These are phyloP conservation scores for Zaprionus camerounensis DNA, from an alignment of 1,140 invertebrate species.

Conservation along the genomic window DNA sequence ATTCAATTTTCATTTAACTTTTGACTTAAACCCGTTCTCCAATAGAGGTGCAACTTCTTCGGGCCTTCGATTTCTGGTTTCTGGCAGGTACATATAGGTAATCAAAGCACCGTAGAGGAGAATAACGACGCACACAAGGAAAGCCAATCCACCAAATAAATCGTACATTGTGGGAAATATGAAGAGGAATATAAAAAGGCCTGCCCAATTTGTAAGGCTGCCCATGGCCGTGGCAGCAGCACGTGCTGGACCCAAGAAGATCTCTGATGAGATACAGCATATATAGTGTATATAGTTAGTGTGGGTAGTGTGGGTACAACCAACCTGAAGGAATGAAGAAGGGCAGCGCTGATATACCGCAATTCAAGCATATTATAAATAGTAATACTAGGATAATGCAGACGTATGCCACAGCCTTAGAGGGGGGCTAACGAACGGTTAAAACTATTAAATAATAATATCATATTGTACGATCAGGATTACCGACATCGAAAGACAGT, in stretches of 20 bases:
- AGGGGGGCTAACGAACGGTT: slow-evolving; percentile 81
- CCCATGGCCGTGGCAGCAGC: slow-evolving; percentile 93
- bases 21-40: slow-evolving; percentile 80
- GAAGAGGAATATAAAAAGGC: slow-evolving; percentile 93
- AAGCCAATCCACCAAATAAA: slow-evolving; percentile 87
- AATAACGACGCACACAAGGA: slow-evolving; percentile 87
- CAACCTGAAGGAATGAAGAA: slow-evolving; percentile 88
- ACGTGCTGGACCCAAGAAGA: slow-evolving; percentile 92
- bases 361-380: slow-evolving; percentile 91
- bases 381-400: slow-evolving; percentile 87
- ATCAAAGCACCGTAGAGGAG: slow-evolving; percentile 87
- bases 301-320: neutral
- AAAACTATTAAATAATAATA: neutral
- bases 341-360: slow-evolving; percentile 92
- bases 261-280: slow-evolving; percentile 85
- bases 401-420: slow-evolving; percentile 85
- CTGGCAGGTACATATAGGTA: slow-evolving; percentile 87
- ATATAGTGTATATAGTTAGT: too few species aligned
- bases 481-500: slow-evolving; percentile 85
- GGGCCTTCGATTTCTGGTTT: slow-evolving; percentile 88
- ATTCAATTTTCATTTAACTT: slow-evolving; percentile 83
- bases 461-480: slow-evolving; percentile 3
- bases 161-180: slow-evolving; percentile 88
- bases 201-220: slow-evolving; percentile 93
- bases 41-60: slow-evolving; percentile 85